Evolutionary conservation across 2,797 vertebrate species (phyloP).

Genomic region (Streptopelia turtur): DNA sequence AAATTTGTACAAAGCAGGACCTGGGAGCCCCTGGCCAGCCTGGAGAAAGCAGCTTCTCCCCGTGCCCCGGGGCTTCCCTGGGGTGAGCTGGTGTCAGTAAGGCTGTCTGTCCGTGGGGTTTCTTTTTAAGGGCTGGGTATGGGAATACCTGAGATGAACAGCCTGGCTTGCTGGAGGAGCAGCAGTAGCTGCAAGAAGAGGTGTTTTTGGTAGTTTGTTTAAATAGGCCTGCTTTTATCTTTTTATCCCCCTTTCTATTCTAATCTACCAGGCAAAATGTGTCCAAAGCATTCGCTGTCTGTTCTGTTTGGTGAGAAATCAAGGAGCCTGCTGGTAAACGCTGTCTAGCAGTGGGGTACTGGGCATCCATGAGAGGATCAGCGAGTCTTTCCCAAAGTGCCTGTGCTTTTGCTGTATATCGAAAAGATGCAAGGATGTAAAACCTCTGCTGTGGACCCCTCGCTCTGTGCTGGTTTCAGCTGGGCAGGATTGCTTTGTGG

Average conservation of each 20-base stretch:
- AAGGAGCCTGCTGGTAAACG: neutral
- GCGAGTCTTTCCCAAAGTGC: neutral
- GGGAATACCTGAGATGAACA: neutral
- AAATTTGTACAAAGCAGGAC: neutral
- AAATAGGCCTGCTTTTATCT: neutral
- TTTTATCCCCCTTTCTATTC: neutral
- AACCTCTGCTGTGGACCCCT: neutral
- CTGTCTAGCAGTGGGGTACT: neutral
- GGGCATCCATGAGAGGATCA: neutral
- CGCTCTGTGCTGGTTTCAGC: neutral
- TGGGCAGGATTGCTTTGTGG: neutral
- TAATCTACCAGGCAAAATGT: neutral
- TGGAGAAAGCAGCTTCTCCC: neutral
- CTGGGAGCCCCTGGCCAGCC: neutral
- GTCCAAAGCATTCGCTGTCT: neutral
- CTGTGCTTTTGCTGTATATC: fast-evolving
- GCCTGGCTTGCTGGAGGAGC: neutral
- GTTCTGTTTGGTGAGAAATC: neutral
- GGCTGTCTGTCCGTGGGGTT: neutral
- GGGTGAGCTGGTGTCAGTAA: neutral
- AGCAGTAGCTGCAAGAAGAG: neutral
- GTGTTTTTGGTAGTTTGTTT: neutral
- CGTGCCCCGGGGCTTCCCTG: neutral
- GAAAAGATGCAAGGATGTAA: neutral
- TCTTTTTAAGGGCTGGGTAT: neutral